Base-by-base conservation (phyloP, 2,888 invertebrate species). In the Limnephilus marmoratus region DNA sequence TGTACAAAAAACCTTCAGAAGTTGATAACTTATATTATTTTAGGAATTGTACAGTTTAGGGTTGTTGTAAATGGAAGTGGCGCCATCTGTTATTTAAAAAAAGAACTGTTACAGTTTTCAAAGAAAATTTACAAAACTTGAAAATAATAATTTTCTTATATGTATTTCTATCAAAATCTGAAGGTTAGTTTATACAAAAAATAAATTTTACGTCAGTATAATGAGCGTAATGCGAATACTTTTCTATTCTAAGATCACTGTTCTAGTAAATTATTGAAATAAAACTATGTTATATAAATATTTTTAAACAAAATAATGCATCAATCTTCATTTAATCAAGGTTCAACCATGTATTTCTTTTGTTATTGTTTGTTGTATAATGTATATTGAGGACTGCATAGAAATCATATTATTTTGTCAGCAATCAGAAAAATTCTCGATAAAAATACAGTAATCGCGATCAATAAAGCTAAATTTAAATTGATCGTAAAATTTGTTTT, bases 231-330 rank as follows among this genome's bases (percentile, higher is more conserved):
- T 83, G 83, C 83, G 18, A 13, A 37, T 83, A 83, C 83, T 37
- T 83, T 34, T 24, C 83, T 83, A 83, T 15, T 37, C 83, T 83
- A 83, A 83, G 37, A 37, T 83, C 83, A 83, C 83, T 83, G 37
- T 37, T 83, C 83, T 83, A 83, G 37, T 18, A 83, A 83, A 68
- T n/a, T 68, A 68, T 68, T 68, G n/a, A 68, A 68, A 68, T 68
- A 68, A 68, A 68, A 68, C 68, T 68, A 68, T 24, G 68, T 13
- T 49, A 49, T 49, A 49, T 37, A 83, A 83, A 37, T 83, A 37
- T 83, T 37, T 82, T 34, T 18, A n/a, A 83, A 83, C 83, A 83
- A 83, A 83, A 83, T 15, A 83, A 83, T 83, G 83, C 83, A 68
- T 24, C 5, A 68, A 68, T 68, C 68, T 68, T 68, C 24, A 68